Conservation (phyloP, 2,888 invertebrate genomes). For the Heliconius cydno region DNA sequence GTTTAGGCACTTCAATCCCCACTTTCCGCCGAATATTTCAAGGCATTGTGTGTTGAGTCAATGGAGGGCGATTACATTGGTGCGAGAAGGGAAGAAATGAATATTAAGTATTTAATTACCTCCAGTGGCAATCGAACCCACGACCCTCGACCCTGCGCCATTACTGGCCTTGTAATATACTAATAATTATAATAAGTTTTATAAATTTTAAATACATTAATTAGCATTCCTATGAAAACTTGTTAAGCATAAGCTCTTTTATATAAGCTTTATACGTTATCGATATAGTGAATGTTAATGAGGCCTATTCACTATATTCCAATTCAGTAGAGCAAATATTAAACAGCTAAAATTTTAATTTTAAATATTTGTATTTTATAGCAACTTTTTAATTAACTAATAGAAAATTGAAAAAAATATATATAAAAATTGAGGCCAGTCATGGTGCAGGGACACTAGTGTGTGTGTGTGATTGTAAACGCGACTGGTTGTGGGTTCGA, state of each 20-base stretch:
- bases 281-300: conserved; percentile 25
- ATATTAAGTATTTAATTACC: too few species aligned
- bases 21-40: too few species aligned
- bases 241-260: conserved; percentile 12
- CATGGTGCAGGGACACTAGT: neutral
- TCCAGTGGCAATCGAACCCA: too few species aligned
- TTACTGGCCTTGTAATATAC: too few species aligned
- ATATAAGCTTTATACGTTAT: conserved; percentile 25
- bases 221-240: neutral
- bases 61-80: too few species aligned
- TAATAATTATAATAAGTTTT: neutral
- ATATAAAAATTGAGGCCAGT: neutral
- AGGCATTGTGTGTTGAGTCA: too few species aligned
- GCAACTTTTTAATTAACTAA: neutral
- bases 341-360: neutral
- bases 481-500: neutral
- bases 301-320: conserved; percentile 15
- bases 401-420: neutral
- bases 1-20: too few species aligned
- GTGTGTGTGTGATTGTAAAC: neutral
- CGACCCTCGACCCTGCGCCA: too few species aligned
- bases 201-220: neutral
- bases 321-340: neutral
- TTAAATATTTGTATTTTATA: neutral
- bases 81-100: too few species aligned